Evolutionary conservation across 2,113 vertebrate species (phyloP).

Genomic region (Marcusenius ussheri): DNA sequence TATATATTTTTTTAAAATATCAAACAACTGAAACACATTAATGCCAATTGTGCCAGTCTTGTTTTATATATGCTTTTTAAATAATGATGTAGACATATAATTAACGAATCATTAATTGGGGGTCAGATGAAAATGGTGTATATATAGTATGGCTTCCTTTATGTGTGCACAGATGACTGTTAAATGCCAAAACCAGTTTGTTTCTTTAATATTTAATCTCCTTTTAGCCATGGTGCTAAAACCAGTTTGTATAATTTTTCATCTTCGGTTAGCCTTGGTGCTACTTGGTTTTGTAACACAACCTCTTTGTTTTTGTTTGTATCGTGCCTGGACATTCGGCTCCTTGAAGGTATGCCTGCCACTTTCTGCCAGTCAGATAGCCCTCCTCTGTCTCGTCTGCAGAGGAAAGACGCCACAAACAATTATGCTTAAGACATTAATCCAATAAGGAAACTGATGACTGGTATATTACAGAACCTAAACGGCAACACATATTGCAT

Average conservation of each 20-base stretch:
- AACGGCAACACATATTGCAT: not conserved
- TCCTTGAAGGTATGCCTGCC: not conserved
- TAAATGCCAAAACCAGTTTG: not conserved
- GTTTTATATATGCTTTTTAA: not conserved
- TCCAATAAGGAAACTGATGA: not conserved
- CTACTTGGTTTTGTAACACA: not conserved
- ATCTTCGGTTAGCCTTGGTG: not conserved
- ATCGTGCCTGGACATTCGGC: not conserved
- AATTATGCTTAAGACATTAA: not conserved
- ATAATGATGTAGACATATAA: not conserved
- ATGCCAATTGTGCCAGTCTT: not conserved
- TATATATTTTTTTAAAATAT: not conserved
- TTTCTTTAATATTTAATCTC: not conserved
- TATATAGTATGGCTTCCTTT: not conserved
- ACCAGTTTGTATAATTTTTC: not conserved
- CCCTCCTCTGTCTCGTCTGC: not conserved
- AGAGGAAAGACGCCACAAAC: not conserved
- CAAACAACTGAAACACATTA: not conserved
- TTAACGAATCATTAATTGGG: not conserved
- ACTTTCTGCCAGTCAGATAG: not conserved
- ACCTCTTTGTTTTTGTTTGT: not conserved
- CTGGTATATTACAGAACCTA: not conserved
- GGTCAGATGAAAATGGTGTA: not conserved
- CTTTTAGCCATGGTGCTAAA: not conserved
- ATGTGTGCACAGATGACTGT: not conserved